Evolutionary conservation across 2,888 invertebrate species (phyloP).

Genomic region (Drosophila kambysellisi): DNA sequence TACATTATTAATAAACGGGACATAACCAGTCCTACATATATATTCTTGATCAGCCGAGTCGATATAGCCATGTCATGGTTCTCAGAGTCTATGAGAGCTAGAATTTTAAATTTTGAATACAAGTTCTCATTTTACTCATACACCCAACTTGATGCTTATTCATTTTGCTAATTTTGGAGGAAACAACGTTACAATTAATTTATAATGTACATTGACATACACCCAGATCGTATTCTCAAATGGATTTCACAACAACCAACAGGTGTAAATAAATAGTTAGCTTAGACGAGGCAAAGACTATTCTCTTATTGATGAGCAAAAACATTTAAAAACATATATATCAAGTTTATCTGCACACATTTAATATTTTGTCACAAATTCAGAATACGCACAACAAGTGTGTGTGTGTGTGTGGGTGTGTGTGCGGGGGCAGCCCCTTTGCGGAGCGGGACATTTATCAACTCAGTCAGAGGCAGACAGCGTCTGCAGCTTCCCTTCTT

Average conservation of each 20-base stretch:
- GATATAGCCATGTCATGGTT: too few species aligned
- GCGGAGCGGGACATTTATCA: slow-evolving; percentile 2
- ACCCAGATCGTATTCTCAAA: neutral
- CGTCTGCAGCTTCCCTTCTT: neutral
- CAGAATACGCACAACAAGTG: neutral
- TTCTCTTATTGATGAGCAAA: neutral
- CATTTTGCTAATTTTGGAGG: too few species aligned
- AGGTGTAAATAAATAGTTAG: too few species aligned
- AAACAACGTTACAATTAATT: too few species aligned
- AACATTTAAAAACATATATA: neutral
- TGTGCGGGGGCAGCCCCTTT: neutral
- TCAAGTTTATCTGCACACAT: neutral
- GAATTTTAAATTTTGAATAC: too few species aligned
- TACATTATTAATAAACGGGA: too few species aligned
- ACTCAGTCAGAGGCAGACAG: neutral
- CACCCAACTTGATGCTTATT: too few species aligned
- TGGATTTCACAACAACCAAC: neutral
- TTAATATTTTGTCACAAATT: neutral
- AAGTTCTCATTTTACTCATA: too few species aligned
- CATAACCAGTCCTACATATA: too few species aligned
- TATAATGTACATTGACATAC: neutral
- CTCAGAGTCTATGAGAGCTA: too few species aligned
- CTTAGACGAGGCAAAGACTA: neutral
- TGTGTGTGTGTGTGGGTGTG: too few species aligned
- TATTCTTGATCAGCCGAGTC: neutral